Conservation (phyloP, 2,797 vertebrate genomes). For the Corythornis leucogaster region DNA sequence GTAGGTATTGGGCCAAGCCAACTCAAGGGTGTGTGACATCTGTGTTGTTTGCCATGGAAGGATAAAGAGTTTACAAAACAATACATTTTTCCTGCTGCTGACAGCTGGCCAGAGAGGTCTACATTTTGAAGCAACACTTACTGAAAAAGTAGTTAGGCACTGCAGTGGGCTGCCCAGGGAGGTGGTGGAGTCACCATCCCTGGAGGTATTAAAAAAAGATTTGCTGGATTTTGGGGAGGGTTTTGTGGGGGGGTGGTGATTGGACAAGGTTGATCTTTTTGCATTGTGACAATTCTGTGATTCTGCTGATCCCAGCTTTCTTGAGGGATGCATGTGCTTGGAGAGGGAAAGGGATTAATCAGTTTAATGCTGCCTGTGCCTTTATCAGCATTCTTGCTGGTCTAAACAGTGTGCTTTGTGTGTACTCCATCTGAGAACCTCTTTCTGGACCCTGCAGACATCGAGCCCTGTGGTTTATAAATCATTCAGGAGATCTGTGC, state of each 20-base stretch:
- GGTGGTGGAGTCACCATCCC: too few relatives aligned
- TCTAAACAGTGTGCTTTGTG: fast-evolving
- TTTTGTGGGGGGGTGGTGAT: too few relatives aligned
- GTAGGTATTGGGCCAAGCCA: neutral
- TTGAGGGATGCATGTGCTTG: neutral
- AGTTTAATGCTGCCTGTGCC: neutral
- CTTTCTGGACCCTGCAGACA: neutral
- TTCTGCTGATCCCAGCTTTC: neutral
- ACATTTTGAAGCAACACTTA: neutral
- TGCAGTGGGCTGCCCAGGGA: too few relatives aligned
- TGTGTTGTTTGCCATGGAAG: neutral
- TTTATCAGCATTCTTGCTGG: neutral
- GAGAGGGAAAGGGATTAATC: neutral
- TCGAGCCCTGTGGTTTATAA: neutral
- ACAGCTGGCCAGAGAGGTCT: neutral
- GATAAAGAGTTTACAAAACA: neutral
- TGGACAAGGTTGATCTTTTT: too few relatives aligned
- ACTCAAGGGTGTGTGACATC: neutral
- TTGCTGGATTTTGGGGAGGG: too few relatives aligned
- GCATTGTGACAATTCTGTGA: too few relatives aligned
- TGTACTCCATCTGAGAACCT: neutral
- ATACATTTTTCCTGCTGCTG: neutral
- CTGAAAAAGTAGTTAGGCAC: too few relatives aligned
- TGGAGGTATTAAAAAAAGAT: too few relatives aligned
- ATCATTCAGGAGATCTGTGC: neutral